These are phyloP conservation scores for Desoria tigrina DNA, from an alignment of 2,888 invertebrate species.

Conservation along the genomic window DNA sequence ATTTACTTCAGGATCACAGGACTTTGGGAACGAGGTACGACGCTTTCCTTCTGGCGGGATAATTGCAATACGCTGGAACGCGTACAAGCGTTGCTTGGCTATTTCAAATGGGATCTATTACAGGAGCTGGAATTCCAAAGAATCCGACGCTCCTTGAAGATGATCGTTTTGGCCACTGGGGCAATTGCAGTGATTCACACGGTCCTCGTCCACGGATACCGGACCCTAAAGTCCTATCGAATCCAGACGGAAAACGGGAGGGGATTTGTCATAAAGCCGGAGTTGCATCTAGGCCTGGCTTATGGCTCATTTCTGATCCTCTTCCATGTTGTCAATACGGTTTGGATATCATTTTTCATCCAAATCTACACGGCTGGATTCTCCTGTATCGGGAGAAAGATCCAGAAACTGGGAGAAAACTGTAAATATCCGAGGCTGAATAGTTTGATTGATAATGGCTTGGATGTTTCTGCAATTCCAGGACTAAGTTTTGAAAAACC, in stretches of 20 bases:
- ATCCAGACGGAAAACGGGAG: background rate
- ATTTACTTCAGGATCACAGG: background rate
- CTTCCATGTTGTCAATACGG: constrained; percentile 7
- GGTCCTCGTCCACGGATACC: background rate
- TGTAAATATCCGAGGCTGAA: no score
- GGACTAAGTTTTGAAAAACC: no score
- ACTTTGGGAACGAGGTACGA: background rate
- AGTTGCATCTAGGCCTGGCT: no score
- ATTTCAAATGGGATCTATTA: background rate
- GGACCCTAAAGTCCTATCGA: background rate
- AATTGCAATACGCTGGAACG: background rate
- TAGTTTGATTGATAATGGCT: no score
- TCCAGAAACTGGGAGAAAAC: background rate
- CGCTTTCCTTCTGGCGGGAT: background rate
- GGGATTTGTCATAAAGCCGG: no score
- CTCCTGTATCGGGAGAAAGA: background rate
- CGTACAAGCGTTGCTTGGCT: background rate
- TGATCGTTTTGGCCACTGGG: background rate
- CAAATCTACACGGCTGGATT: constrained; percentile 9
- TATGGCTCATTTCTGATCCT: background rate
- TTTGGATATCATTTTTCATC: constrained; percentile 16
- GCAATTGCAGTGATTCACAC: background rate
- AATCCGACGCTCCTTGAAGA: background rate
- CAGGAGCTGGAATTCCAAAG: constrained; percentile 1
- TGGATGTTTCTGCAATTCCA: no score